Evolutionary conservation across 2,797 vertebrate genomes (phyloP).

Genomic region (Heteromormyrus szaboi): DNA sequence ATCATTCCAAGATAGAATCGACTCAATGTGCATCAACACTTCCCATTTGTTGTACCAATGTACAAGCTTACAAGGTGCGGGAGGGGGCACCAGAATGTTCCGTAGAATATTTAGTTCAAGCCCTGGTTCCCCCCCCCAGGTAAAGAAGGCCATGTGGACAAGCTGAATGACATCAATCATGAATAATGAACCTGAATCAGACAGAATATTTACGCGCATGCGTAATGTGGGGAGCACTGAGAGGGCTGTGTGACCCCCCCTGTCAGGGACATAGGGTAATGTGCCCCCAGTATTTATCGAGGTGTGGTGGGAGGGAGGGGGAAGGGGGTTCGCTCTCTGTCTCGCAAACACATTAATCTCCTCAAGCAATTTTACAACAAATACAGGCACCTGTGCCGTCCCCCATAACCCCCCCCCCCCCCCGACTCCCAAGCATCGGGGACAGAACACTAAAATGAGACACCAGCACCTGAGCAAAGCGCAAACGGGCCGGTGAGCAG

Average conservation of each 20-base stretch:
- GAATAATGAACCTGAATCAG: not conserved
- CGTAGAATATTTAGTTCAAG: not conserved
- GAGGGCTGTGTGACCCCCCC: not conserved
- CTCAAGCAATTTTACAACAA: not conserved
- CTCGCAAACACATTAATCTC: not conserved
- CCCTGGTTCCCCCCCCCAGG: not conserved
- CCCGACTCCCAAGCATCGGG: not conserved
- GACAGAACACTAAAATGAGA: not conserved
- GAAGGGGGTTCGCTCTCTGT: not conserved
- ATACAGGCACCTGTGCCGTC: not conserved
- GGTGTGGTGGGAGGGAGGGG: not conserved
- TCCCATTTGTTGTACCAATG: not conserved
- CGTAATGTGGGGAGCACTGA: not conserved
- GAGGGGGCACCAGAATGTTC: not conserved
- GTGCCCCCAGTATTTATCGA: not conserved
- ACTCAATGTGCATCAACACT: not conserved
- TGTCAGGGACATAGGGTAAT: not conserved
- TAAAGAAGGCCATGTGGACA: not conserved
- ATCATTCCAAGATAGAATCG: not conserved
- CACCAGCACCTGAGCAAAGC: not conserved
- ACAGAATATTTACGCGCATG: not conserved
- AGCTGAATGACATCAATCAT: not conserved
- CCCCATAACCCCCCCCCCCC: not conserved
- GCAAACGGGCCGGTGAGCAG: not conserved
- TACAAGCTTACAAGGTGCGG: not conserved